Percentiles rank a stretch among this genome's conserved stretches.
Evolutionary conservation across 1,140 invertebrate genomes (phyloP).

Genomic region (Aphis craccivora): DNA sequence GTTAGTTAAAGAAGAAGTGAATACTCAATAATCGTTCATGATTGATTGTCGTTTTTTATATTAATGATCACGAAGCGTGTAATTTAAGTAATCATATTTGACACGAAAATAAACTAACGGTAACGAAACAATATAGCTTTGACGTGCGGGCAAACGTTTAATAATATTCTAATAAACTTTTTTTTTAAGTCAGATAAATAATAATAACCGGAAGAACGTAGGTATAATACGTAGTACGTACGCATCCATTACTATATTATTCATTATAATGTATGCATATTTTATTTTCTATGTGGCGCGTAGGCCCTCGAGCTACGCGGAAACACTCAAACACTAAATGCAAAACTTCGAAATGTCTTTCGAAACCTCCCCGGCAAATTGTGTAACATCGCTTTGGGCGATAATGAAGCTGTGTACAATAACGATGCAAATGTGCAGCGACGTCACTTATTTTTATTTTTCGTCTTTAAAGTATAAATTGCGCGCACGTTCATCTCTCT

Average conservation of each 20-base stretch:
- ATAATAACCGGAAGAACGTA: neutral
- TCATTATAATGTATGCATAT: neutral
- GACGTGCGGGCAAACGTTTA: neutral
- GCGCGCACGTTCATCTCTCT: no score
- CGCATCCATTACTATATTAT: neutral
- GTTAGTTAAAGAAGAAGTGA: neutral
- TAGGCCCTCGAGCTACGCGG: neutral
- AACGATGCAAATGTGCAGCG: neutral
- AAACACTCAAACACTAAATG: slow-evolving; percentile 1
- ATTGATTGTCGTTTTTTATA: slow-evolving; percentile 23
- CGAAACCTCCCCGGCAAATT: neutral
- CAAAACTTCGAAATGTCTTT: slow-evolving; percentile 17
- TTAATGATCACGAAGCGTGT: neutral
- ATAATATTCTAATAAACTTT: neutral
- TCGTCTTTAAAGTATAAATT: neutral
- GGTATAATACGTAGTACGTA: neutral
- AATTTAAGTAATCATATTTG: slow-evolving; percentile 8
- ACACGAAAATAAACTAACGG: slow-evolving; percentile 15
- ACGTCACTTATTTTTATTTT: slow-evolving; percentile 1
- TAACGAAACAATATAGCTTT: neutral
- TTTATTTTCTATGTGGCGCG: neutral
- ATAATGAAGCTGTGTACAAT: slow-evolving; percentile 31
- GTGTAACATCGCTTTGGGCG: slow-evolving; percentile 23
- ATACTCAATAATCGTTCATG: neutral
- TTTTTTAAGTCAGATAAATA: neutral